phyloP scores from a whole-genome alignment of 2,797 vertebrate genomes.

The Tapirus indicus region DNA sequence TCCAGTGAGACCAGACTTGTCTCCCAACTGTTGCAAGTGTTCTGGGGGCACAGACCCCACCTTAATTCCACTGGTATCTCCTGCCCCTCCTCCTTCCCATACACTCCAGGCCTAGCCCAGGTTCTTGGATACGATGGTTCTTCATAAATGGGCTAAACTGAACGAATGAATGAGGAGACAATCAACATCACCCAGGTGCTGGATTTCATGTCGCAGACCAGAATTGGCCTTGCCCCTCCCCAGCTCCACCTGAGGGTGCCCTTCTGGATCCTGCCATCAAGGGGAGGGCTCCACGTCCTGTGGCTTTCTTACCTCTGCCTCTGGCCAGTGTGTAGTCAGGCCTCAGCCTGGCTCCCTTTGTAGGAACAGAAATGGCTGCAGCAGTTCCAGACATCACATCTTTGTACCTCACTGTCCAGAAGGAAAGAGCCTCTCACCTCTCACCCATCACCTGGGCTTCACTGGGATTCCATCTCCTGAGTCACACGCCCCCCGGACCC shows the following conservation, averaged over 20 bases:
- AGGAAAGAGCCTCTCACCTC: background rate
- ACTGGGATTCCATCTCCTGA: background rate
- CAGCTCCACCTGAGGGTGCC: background rate
- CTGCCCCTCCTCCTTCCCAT: background rate
- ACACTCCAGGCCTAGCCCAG: background rate
- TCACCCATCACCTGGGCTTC: background rate
- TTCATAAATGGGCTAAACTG: background rate
- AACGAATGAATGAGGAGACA: background rate
- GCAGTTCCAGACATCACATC: background rate
- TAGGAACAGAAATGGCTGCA: background rate
- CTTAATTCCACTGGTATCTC: background rate
- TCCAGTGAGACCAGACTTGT: background rate
- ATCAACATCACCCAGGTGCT: background rate
- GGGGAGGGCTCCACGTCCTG: background rate
- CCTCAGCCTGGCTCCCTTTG: background rate
- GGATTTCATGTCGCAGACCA: rapidly evolving
- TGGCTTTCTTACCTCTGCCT: background rate
- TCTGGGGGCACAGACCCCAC: background rate
- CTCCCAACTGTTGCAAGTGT: background rate
- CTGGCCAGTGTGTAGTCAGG: background rate
- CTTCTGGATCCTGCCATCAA: background rate
- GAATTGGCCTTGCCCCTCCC: too few species aligned
- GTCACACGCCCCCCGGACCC: background rate
- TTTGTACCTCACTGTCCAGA: background rate
- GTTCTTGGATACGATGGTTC: background rate